Evolutionary conservation across 2,113 vertebrate genomes (phyloP).

Genomic region (Rhynchopsitta pachyrhyncha): DNA sequence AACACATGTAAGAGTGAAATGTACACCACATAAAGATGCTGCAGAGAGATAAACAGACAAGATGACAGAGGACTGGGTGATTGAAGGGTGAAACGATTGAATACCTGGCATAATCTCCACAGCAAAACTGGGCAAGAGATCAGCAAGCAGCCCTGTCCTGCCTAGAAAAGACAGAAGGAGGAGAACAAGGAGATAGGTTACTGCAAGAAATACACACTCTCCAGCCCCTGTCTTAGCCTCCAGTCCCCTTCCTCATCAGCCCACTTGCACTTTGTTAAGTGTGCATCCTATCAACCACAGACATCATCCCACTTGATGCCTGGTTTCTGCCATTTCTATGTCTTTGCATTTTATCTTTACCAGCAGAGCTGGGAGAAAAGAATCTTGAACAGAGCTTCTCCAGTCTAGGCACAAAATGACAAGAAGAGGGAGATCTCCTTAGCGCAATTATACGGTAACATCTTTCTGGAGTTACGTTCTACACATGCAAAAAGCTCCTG

Average conservation of each 20-base stretch:
- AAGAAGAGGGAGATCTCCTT: neutral
- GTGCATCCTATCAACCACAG: neutral
- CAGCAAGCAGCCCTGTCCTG: constrained; percentile 94
- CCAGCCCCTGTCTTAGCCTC: neutral
- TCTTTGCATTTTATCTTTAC: constrained; percentile 31
- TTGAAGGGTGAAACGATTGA: constrained; percentile 71
- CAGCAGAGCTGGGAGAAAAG: neutral
- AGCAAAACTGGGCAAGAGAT: constrained; percentile 99
- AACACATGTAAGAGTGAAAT: neutral
- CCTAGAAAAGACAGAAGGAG: constrained; percentile 87
- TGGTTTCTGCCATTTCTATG: constrained; percentile 15
- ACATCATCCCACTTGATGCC: neutral
- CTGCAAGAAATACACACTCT: constrained; percentile 63
- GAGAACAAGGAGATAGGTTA: constrained; percentile 78
- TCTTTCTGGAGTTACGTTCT: neutral
- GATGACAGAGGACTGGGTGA: constrained; percentile 52
- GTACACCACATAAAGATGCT: constrained; percentile 28
- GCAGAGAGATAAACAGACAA: constrained; percentile 46
- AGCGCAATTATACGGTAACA: neutral
- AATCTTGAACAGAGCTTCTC: neutral
- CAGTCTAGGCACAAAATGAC: neutral
- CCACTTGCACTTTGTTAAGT: neutral
- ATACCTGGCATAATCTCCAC: constrained; percentile 99
- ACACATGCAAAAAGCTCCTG: neutral
- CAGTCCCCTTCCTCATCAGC: neutral